Evolutionary conservation across 2,113 vertebrate species (phyloP), one percentile per base, ranked within the genome.

Genomic region (Chloroceryle aenea): DNA sequence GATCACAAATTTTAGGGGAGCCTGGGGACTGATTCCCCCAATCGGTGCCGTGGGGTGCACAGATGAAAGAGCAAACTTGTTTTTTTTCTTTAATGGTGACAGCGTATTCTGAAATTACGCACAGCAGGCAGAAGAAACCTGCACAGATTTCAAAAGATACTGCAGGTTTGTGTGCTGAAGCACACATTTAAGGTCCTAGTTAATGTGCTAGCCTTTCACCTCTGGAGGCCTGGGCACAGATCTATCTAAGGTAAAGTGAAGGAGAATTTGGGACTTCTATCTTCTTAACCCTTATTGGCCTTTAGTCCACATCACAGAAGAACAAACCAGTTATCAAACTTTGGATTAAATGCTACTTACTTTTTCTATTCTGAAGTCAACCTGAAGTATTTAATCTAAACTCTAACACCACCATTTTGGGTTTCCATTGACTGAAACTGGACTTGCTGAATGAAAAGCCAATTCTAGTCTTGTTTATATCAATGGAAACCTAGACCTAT

Each of bases 1-100:
- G 98, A 98, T 98, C 98, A 98, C 98, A 98, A 97, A 97, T 98
- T 97, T 98, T 98, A 98, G 97, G 98, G 96, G 97, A 90, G 50
- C 94, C 95, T 97, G 89, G 98, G 97, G 98, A 98, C 96, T 94
- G 94, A 97, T 97, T 95, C 92, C 95, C 97, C 97, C 94, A 94
- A 95, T 95, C 62, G 7, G 88, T 95, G 96, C 96, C 29, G 64
- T 97, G 96, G 96, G 95, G 95, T 97, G 96, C 93, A 96, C 90
- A 97, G 96, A 97, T 97, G 96, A 96, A 97, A 97, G 96, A 96
- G 90, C 82, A 89, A 93, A 92, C 72, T 95, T 96, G 95, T 95
- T 97, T 96, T 97, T 97, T 97, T 95, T 95, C 95, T 97, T 94
- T 97, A 97, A 97, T 96, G 96, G 90, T 96, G 96, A 96, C 96